A percentile compares a stretch with the other conserved stretches of the same genome.
Evolutionary conservation across 2,888 invertebrate genomes (phyloP).

Genomic region (Sussaba pulchella): DNA sequence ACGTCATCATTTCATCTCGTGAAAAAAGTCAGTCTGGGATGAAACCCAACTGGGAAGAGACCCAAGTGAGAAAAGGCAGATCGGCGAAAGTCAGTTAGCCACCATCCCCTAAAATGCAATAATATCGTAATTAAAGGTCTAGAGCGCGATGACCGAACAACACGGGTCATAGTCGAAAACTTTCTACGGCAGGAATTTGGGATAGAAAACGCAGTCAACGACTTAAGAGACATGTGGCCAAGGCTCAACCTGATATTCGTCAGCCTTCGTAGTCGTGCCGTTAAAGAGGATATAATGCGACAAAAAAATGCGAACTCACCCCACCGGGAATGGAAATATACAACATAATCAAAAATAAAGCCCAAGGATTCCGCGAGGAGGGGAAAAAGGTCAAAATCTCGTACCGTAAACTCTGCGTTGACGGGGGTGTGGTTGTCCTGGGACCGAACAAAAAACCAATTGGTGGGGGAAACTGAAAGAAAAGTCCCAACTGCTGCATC

Average conservation of each 20-base stretch:
- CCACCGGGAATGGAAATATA: slow-evolving; percentile 4
- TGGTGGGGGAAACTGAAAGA: neutral
- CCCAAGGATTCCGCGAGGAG: neutral
- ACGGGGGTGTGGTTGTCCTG: slow-evolving; percentile 16
- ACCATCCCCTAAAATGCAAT: too few relatives aligned
- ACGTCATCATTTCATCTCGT: too few relatives aligned
- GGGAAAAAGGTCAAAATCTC: slow-evolving; percentile 22
- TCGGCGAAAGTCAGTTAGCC: too few relatives aligned
- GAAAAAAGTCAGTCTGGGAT: too few relatives aligned
- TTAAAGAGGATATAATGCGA: slow-evolving; percentile 33
- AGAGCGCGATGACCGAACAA: too few relatives aligned
- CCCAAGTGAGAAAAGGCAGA: too few relatives aligned
- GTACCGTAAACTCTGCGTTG: slow-evolving; percentile 18
- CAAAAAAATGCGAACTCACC: slow-evolving; percentile 27
- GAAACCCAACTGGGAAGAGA: too few relatives aligned
- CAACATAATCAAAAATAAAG: slow-evolving; percentile 11
- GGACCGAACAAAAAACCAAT: slow-evolving; percentile 2
- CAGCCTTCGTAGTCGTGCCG: neutral
- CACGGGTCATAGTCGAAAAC: neutral
- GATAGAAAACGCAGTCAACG: slow-evolving; percentile 3
- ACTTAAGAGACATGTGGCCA: neutral
- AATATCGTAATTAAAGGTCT: too few relatives aligned
- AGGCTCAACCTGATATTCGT: slow-evolving; percentile 1
- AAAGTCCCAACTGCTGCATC: neutral
- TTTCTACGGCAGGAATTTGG: neutral